phyloP scores from a whole-genome alignment of 2,888 invertebrate genomes.

The Linnaemya vulpina region DNA sequence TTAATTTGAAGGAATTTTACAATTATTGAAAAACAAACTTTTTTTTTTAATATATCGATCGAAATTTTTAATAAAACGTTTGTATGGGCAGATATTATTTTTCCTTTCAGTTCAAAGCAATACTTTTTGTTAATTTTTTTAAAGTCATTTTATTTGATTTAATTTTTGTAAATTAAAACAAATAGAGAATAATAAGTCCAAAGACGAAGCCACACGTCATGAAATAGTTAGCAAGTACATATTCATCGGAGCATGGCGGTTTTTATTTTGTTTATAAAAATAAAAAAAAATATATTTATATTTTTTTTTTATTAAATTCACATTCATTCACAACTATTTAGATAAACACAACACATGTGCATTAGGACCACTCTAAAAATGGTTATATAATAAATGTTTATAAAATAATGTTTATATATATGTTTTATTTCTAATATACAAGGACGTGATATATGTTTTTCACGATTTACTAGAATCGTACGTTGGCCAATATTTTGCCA shows the following conservation, averaged over 20 bases:
- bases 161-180: constrained; percentile 21
- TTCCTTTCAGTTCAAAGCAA: neutral
- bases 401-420: too few relatives aligned
- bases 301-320: neutral
- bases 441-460: too few relatives aligned
- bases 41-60: too few relatives aligned
- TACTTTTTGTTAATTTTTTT: neutral
- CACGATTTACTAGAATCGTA: too few relatives aligned
- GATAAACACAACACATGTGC: neutral
- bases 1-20: too few relatives aligned
- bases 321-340: constrained; percentile 1
- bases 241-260: constrained; percentile 55
- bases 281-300: neutral
- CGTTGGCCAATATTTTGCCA: too few relatives aligned
- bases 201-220: constrained; percentile 1
- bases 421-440: too few relatives aligned
- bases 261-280: constrained; percentile 40
- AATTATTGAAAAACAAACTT: too few relatives aligned
- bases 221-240: constrained; percentile 11
- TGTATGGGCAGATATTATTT: neutral
- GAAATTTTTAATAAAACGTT: too few relatives aligned
- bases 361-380: neutral
- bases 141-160: neutral
- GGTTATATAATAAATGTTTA: too few relatives aligned
- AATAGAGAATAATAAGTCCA: neutral